Evolutionary conservation across 1,140 invertebrate genomes (phyloP).

Genomic region (Lamellibrachia luymesi): DNA sequence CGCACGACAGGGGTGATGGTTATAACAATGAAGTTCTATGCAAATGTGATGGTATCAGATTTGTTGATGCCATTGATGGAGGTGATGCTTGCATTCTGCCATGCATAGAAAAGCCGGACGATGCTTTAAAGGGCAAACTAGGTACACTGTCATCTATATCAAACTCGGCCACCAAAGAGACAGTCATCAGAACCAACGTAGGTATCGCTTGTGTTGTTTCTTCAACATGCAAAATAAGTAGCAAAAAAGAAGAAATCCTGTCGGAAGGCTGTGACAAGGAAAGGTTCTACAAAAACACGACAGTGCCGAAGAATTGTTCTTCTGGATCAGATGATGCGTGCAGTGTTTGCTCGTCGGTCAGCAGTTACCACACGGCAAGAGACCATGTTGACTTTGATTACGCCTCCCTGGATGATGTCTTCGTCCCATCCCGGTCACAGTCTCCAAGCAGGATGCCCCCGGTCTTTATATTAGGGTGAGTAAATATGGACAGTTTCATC

Average conservation of each 20-base stretch:
- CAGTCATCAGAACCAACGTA: not conserved
- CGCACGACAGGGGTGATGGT: not conserved
- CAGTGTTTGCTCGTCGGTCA: not conserved
- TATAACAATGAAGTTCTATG: not conserved
- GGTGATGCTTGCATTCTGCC: not conserved
- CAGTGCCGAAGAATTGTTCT: not conserved
- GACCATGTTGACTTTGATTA: not conserved
- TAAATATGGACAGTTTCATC: conserved; percentile 16
- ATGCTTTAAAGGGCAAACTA: not conserved
- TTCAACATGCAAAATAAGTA: not conserved
- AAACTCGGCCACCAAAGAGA: not conserved
- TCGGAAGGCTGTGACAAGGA: not conserved
- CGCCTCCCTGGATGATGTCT: not conserved
- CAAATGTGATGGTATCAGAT: not conserved
- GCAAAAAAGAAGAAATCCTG: not conserved
- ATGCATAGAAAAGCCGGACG: not conserved
- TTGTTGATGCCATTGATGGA: not conserved
- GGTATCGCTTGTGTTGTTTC: not conserved
- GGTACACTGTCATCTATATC: not conserved
- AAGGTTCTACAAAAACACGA: not conserved
- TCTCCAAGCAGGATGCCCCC: not conserved
- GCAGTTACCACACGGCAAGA: not conserved
- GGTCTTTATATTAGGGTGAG: conserved; percentile 9
- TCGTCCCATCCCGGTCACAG: not conserved
- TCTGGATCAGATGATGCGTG: not conserved